Conservation (phyloP, 1,140 invertebrate species). For the Papilio helenus region DNA sequence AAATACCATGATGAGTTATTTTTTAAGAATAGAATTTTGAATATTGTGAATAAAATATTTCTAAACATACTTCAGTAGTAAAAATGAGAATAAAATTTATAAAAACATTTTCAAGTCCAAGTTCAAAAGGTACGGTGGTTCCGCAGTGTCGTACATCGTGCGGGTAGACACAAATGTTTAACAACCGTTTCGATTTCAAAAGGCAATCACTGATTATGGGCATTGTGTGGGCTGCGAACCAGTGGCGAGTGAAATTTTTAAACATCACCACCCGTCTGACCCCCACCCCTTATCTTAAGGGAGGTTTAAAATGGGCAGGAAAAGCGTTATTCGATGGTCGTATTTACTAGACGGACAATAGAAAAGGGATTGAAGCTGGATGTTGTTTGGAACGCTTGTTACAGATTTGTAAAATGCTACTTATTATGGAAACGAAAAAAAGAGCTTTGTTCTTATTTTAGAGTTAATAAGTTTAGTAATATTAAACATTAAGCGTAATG, state of each 20-base stretch:
- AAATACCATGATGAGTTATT: too few species aligned
- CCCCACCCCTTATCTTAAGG: slow-evolving; percentile 41
- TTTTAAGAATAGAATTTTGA: background rate
- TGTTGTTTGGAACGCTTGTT: slow-evolving; percentile 17
- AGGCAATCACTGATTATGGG: slow-evolving; percentile 78
- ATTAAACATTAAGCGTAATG: background rate
- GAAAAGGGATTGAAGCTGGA: slow-evolving; percentile 11
- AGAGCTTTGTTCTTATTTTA: background rate
- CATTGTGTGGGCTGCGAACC: slow-evolving; percentile 66
- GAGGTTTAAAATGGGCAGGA: slow-evolving; percentile 10
- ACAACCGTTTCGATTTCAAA: slow-evolving; percentile 78
- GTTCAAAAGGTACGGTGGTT: slow-evolving; percentile 25
- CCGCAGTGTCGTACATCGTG: slow-evolving; percentile 8
- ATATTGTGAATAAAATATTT: background rate
- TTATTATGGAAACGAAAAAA: background rate
- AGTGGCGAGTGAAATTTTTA: slow-evolving; percentile 80
- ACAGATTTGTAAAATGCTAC: slow-evolving; percentile 1
- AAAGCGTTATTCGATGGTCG: slow-evolving; percentile 31
- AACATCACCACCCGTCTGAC: slow-evolving; percentile 74
- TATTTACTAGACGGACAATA: slow-evolving; percentile 34
- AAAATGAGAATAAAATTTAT: too few species aligned
- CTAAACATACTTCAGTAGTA: too few species aligned
- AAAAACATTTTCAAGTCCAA: slow-evolving; percentile 4
- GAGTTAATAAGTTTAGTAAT: background rate
- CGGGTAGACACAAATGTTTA: slow-evolving; percentile 48